A percentile compares a stretch with the other conserved stretches of the same genome.
Evolutionary conservation across 2,797 vertebrate species (phyloP).

Genomic region (Gadopsis bispinosus): DNA sequence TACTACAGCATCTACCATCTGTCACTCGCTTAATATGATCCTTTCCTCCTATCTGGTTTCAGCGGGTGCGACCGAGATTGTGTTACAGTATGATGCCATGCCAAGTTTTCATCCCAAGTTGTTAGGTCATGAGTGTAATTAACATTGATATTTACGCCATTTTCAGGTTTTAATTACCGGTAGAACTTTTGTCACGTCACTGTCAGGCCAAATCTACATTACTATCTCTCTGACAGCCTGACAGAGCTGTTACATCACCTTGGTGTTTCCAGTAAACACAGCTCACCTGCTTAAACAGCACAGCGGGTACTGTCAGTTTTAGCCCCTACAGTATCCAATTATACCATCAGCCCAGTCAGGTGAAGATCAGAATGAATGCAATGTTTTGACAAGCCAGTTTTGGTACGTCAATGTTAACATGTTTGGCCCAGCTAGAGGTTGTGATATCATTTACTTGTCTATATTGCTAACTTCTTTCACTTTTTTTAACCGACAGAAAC

Average conservation of each 20-base stretch:
- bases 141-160: neutral
- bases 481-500: conserved; percentile 61
- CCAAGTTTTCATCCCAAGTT: neutral
- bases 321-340: conserved; percentile 58
- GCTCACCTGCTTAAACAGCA: conserved; percentile 56
- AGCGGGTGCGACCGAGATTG: conserved; percentile 43
- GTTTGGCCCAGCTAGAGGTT: neutral
- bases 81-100: conserved; percentile 24
- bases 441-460: neutral
- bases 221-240: conserved; percentile 1
- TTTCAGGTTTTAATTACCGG: conserved; percentile 1
- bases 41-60: conserved; percentile 63
- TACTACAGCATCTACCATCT: conserved; percentile 64
- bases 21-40: conserved; percentile 45
- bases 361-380: conserved; percentile 26
- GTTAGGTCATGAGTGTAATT: neutral
- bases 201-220: neutral
- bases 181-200: conserved; percentile 4
- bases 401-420: neutral
- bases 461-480: conserved; percentile 35
- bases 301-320: conserved; percentile 50
- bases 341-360: conserved; percentile 37
- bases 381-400: conserved; percentile 1
- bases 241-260: conserved; percentile 56
- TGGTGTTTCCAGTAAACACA: conserved; percentile 49